A percentile compares a stretch with the other conserved stretches of the same genome.
Evolutionary conservation across 2,888 invertebrate species (phyloP).

Genomic region (Caradrina kadenii): DNA sequence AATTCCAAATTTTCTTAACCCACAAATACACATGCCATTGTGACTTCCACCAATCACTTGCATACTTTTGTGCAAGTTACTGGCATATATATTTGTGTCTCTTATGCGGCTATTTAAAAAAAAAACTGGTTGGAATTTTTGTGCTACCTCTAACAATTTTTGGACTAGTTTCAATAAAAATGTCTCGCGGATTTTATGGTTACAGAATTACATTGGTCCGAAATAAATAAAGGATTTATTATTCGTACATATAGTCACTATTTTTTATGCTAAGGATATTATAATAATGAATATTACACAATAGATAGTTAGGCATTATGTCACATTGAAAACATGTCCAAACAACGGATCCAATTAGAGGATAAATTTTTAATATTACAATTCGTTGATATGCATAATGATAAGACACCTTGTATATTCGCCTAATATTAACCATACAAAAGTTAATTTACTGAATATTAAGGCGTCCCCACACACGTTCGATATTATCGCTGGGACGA

Average conservation of each 20-base stretch:
- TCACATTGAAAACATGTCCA: slow-evolving; percentile 64
- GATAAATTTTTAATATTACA: slow-evolving; percentile 75
- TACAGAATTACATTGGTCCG: slow-evolving; percentile 51
- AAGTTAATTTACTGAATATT: slow-evolving; percentile 74
- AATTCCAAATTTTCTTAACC: neutral
- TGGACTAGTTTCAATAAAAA: slow-evolving; percentile 50
- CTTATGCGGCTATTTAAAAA: neutral
- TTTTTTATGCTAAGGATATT: slow-evolving; percentile 43
- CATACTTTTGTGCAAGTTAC: neutral
- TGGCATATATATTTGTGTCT: neutral
- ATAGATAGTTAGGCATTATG: slow-evolving; percentile 57
- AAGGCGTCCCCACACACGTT: too few relatives aligned
- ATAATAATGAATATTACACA: slow-evolving; percentile 58
- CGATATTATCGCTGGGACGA: too few relatives aligned
- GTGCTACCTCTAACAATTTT: slow-evolving; percentile 24
- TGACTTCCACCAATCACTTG: neutral
- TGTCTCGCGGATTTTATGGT: slow-evolving; percentile 4
- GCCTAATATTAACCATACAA: slow-evolving; percentile 84
- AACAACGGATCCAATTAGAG: slow-evolving; percentile 65
- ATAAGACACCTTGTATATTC: slow-evolving; percentile 90
- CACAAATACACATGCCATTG: neutral
- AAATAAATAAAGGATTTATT: slow-evolving; percentile 51
- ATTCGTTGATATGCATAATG: slow-evolving; percentile 90
- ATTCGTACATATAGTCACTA: slow-evolving; percentile 40
- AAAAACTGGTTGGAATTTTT: slow-evolving; percentile 29